phyloP scores from a whole-genome alignment of 2,113 vertebrate species.

The Notarius quadriscutis region DNA sequence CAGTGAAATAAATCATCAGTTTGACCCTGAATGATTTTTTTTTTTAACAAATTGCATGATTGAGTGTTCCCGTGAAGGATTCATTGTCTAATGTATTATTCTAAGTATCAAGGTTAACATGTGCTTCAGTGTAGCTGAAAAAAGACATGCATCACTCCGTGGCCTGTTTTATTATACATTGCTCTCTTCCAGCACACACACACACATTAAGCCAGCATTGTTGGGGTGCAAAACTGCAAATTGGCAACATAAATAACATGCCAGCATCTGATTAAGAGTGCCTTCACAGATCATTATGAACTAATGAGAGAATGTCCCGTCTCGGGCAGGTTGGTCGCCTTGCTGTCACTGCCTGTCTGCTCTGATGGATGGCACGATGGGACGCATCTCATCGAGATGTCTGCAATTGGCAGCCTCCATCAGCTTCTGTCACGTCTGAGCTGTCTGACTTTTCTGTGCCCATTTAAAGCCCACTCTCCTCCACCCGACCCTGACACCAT shows the following conservation, averaged over 20 bases:
- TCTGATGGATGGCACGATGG: conserved; percentile 70
- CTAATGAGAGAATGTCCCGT: conserved; percentile 69
- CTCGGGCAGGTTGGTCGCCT: conserved; percentile 53
- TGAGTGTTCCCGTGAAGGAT: conserved; percentile 38
- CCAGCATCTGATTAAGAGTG: conserved; percentile 73
- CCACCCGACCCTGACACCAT: conserved; percentile 20
- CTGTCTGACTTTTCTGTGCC: conserved; percentile 27
- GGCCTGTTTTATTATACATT: conserved; percentile 13
- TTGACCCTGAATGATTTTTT: conserved; percentile 34
- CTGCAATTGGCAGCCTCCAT: conserved; percentile 50
- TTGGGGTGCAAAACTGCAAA: conserved; percentile 69
- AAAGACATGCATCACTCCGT: conserved; percentile 5
- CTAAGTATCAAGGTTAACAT: conserved; percentile 41
- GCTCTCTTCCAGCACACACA: conserved; percentile 28
- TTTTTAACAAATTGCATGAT: conserved; percentile 45
- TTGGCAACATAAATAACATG: conserved; percentile 78
- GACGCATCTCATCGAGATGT: conserved; percentile 59
- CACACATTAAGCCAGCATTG: conserved; percentile 60
- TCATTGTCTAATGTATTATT: conserved; percentile 51
- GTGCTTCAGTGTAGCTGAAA: conserved; percentile 8
- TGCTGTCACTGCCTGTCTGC: conserved; percentile 66
- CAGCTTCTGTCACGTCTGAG: conserved; percentile 26
- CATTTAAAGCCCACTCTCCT: conserved; percentile 29
- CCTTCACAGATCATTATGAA: conserved; percentile 74
- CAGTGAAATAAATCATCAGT: conserved; percentile 48